phyloP scores from a whole-genome alignment of 2,113 vertebrate species.

The Henicopernis longicauda region DNA sequence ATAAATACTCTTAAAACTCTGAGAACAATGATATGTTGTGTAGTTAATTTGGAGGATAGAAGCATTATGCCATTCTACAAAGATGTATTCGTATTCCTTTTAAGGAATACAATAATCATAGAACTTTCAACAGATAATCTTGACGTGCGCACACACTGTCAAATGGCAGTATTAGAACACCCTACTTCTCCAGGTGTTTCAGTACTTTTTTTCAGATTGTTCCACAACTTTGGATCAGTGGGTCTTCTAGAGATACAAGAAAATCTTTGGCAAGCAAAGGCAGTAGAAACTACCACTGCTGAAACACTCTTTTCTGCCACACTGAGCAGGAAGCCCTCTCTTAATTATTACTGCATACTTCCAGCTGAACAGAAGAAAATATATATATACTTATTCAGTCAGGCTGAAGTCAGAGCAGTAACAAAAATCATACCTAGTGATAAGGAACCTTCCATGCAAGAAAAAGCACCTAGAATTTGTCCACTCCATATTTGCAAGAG shows the following conservation, averaged over 20 bases:
- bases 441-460: background rate
- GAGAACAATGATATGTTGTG: background rate
- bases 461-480: background rate
- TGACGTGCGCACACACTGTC: too few relatives aligned
- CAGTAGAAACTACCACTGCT: background rate
- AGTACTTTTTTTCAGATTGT: background rate
- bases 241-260: background rate
- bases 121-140: background rate
- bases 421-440: background rate
- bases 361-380: background rate
- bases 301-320: background rate
- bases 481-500: background rate
- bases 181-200: background rate
- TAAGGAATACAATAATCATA: background rate
- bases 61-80: background rate
- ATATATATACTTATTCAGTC: background rate
- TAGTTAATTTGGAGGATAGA: background rate
- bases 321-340: background rate
- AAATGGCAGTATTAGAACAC: background rate
- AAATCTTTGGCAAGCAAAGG: background rate
- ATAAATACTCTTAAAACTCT: background rate
- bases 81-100: background rate
- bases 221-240: background rate
- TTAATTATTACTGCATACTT: background rate
- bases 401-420: background rate